These are phyloP conservation scores for Allolobophora icterica DNA, from an alignment of 2,888 invertebrate genomes.

Conservation along the genomic window DNA sequence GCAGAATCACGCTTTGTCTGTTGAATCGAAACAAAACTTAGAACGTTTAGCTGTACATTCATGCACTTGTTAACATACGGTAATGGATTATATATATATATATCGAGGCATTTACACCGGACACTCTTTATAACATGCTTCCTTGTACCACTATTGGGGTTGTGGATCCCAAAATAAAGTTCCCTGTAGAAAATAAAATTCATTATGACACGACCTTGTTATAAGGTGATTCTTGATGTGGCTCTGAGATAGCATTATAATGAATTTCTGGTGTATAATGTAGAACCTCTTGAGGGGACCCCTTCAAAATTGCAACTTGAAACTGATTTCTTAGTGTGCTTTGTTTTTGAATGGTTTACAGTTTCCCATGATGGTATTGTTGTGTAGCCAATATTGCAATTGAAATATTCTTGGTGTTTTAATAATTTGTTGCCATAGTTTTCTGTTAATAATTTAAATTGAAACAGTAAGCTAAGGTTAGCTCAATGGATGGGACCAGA, in stretches of 20 bases:
- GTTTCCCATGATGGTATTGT: not conserved
- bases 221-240: not conserved
- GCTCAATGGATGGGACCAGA: not conserved
- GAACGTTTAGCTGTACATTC: not conserved
- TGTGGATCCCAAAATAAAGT: not conserved
- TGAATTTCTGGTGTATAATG: not conserved
- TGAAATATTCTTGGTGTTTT: conserved; percentile 8
- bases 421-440: not conserved
- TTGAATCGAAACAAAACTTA: not conserved
- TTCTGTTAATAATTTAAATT: not conserved
- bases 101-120: not conserved
- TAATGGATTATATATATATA: not conserved
- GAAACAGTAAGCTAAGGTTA: not conserved
- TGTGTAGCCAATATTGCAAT: not conserved
- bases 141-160: not conserved
- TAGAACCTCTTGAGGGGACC: not conserved
- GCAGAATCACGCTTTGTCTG: not conserved
- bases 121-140: not conserved
- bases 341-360: not conserved
- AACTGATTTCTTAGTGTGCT: not conserved
- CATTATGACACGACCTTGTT: not conserved
- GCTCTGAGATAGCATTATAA: not conserved
- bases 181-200: not conserved
- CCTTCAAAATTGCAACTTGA: not conserved
- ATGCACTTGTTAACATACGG: not conserved